Conservation (phyloP, 1,140 invertebrate genomes). For the Ostrea denselamellosa region DNA sequence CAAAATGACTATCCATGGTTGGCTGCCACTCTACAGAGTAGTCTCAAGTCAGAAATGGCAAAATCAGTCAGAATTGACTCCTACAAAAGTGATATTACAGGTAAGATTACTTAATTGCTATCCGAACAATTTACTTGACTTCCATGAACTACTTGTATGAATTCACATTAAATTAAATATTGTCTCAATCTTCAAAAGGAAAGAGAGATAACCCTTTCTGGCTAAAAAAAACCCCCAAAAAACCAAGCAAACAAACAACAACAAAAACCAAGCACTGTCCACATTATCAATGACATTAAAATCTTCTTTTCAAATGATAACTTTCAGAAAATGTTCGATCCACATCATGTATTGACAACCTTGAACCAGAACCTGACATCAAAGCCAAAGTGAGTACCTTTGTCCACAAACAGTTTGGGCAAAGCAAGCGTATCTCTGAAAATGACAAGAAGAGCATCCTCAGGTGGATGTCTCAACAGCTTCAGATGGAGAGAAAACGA, state of each 20-base stretch:
- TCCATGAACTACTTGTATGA: too few relatives aligned
- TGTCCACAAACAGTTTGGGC: slow-evolving; percentile 70
- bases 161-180: too few relatives aligned
- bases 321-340: slow-evolving; percentile 13
- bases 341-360: neutral
- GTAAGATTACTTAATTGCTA: neutral
- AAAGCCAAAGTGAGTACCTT: slow-evolving; percentile 66
- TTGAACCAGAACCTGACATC: slow-evolving; percentile 59
- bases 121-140: neutral
- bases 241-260: too few relatives aligned
- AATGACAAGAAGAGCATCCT: slow-evolving; percentile 68
- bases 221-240: too few relatives aligned
- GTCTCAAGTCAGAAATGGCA: slow-evolving; percentile 28
- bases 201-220: neutral
- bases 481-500: slow-evolving; percentile 63
- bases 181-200: neutral
- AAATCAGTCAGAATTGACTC: neutral
- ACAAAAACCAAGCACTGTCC: too few relatives aligned
- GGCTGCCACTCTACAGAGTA: slow-evolving; percentile 56
- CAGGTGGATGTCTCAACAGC: slow-evolving; percentile 63
- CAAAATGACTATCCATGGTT: slow-evolving; percentile 66
- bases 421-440: slow-evolving; percentile 67
- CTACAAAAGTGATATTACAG: slow-evolving; percentile 15
- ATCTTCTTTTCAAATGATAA: neutral
- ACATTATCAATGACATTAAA: too few relatives aligned